Percentiles rank a stretch among this genome's conserved stretches.
Evolutionary conservation across 2,113 vertebrate species (phyloP).

Genomic region (Myiozetetes cayanensis): DNA sequence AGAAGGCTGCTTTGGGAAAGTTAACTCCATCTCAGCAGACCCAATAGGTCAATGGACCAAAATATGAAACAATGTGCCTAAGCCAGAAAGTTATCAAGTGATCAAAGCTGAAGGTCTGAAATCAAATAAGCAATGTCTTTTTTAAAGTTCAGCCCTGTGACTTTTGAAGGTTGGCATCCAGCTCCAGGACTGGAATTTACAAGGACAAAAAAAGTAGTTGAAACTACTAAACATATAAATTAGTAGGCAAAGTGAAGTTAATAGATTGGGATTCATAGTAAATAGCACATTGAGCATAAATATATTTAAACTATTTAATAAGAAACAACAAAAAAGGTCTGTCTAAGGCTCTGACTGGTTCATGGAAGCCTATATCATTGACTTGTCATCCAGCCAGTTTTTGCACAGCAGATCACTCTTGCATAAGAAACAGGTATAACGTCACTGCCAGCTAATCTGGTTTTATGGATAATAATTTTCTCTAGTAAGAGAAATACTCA

Average conservation of each 20-base stretch:
- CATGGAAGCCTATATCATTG: not conserved
- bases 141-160: not conserved
- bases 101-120: not conserved
- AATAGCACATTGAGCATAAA: not conserved
- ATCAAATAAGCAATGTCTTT: not conserved
- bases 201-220: not conserved
- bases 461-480: not conserved
- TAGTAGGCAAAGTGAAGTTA: not conserved
- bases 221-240: not conserved
- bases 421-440: not conserved
- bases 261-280: not conserved
- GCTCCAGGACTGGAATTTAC: not conserved
- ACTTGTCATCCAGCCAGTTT: not conserved
- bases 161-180: not conserved
- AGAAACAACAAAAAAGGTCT: not conserved
- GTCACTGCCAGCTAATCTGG: not conserved
- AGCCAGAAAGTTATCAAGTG: not conserved
- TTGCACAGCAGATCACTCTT: not conserved
- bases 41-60: not conserved
- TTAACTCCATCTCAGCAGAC: not conserved
- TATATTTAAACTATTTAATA: not conserved
- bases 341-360: not conserved
- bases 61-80: not conserved
- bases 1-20: not conserved
- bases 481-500: not conserved